phyloP scores from a whole-genome alignment of 2,113 vertebrate species.

The Xiphophorus hellerii region DNA sequence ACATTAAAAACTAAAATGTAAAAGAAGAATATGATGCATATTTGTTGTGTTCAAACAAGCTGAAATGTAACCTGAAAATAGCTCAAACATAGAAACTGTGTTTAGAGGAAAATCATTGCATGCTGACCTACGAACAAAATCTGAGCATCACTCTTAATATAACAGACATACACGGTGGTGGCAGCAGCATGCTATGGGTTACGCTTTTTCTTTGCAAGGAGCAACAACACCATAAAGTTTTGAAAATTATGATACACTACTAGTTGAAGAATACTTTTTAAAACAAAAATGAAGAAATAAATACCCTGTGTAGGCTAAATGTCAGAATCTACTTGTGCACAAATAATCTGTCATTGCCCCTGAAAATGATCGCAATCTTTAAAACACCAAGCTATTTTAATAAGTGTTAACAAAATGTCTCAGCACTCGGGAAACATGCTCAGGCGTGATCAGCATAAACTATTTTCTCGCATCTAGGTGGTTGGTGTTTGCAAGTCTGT shows the following conservation, averaged over 20 bases:
- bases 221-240: background rate
- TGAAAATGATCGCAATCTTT: background rate
- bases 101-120: background rate
- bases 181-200: background rate
- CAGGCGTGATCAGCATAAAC: background rate
- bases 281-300: background rate
- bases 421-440: background rate
- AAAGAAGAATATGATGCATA: background rate
- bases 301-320: background rate
- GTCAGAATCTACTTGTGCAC: background rate
- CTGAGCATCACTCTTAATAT: background rate
- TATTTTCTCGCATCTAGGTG: constrained; percentile 27
- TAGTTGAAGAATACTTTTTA: background rate
- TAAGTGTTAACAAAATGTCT: background rate
- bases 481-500: constrained; percentile 15
- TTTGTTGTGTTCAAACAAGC: background rate
- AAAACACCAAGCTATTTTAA: background rate
- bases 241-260: background rate
- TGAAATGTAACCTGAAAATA: background rate
- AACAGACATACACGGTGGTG: background rate
- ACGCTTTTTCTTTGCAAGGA: background rate
- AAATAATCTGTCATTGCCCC: background rate
- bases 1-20: background rate
- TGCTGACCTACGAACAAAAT: background rate
- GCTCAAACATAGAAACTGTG: background rate